A percentile compares a stretch with the other conserved stretches of the same genome.
Conservation (phyloP, 2,797 vertebrate species). For the Euphonia xanthogaster region DNA sequence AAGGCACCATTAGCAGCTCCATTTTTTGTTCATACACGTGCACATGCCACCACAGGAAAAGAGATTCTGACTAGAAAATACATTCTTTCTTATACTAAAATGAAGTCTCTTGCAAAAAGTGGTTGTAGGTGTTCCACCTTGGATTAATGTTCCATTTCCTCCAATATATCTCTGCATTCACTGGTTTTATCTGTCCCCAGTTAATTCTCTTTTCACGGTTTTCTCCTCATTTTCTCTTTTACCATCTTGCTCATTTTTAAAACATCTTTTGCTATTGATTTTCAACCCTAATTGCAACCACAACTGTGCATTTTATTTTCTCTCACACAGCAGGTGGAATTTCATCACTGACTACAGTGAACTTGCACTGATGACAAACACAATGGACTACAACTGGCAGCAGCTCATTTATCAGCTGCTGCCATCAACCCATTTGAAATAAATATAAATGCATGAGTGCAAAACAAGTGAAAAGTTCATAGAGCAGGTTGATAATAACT, state of each 20-base stretch:
- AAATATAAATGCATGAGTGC: background rate
- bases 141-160: conserved; percentile 10
- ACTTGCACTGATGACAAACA: conserved; percentile 42
- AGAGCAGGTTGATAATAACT: background rate
- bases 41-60: background rate
- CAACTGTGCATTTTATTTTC: conserved; percentile 58
- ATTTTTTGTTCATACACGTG: background rate
- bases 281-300: conserved; percentile 42
- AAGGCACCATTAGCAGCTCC: conserved; percentile 18
- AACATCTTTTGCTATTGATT: conserved; percentile 54
- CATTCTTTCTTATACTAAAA: background rate
- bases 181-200: background rate
- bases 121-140: background rate
- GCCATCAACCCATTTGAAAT: conserved; percentile 6
- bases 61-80: background rate
- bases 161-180: background rate
- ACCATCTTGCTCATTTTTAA: conserved; percentile 12
- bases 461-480: background rate
- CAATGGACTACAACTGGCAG: conserved; percentile 23
- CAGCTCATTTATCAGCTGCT: conserved; percentile 18
- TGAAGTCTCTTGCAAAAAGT: background rate
- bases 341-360: conserved; percentile 34
- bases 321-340: conserved; percentile 45
- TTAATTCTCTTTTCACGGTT: background rate
- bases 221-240: conserved; percentile 28